Evolutionary conservation across 2,888 invertebrate species (phyloP), one percentile per base, ranked within the genome.

Genomic region (Megastigmus dorsalis): DNA sequence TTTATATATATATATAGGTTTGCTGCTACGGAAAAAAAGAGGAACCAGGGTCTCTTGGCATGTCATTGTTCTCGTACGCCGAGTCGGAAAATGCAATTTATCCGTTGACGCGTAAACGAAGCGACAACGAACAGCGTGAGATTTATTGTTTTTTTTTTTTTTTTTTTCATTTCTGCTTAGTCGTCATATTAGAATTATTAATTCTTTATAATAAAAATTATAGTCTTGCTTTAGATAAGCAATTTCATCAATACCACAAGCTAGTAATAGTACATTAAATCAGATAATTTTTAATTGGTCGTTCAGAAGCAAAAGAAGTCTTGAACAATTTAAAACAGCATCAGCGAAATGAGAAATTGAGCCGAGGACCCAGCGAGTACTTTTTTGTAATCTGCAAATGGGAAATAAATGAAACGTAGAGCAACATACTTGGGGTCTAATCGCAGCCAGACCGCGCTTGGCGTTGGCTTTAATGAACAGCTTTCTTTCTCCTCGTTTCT

Each of bases 21-120:
- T 43, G 41, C 15, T 4, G 13, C 20, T 1, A 20, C 15, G 54
- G 30, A 20, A 33, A 55, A n/a, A n/a, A n/a, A n/a, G n/a, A n/a
- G n/a, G n/a, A n/a, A n/a, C n/a, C n/a, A n/a, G n/a, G n/a, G n/a
- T n/a, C n/a, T n/a, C n/a, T n/a, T n/a, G n/a, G n/a, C n/a, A n/a
- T n/a, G n/a, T n/a, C 48, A 57, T 68, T 52, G 60, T 69, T 52
- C 69, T 60, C 41, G 60, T 52, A 59, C 45, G 57, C 26, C 36
- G 20, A 63, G 67, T 7, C n/a, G 48, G 52, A 36, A 50, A 59
- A 52, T 69, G 28, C 41, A 52, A 69, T 69, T 60, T 69, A 69
- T 69, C 52, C 48, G 30, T 41, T 52, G 65, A 43, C 30, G 65
- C 38, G 28, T 23, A 23, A 50, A 54, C 41, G 41, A 50, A 38